phyloP scores from a whole-genome alignment of 2,888 invertebrate genomes.

The Drosophila pseudotalamancana region DNA sequence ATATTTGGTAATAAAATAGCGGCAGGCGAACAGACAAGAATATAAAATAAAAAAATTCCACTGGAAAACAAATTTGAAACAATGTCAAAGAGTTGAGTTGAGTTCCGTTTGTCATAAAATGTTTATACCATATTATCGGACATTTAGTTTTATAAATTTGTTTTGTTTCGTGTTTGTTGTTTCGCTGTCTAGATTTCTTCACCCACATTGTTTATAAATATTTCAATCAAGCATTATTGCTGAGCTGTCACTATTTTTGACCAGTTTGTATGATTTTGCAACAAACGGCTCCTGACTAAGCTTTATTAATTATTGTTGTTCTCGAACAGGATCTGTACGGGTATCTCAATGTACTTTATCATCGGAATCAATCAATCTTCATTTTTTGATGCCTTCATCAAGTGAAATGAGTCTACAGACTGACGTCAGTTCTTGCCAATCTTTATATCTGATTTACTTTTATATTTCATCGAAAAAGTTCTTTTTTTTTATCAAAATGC shows the following conservation, averaged over 20 bases:
- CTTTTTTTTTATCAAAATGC: constrained; percentile 15
- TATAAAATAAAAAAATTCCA: background rate
- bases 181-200: constrained; percentile 27
- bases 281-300: constrained; percentile 37
- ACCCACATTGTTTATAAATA: constrained; percentile 51
- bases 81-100: constrained; percentile 40
- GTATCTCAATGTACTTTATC: constrained; percentile 18
- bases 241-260: constrained; percentile 25
- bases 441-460: constrained; percentile 27
- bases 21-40: background rate
- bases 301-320: constrained; percentile 43
- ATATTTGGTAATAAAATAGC: constrained; percentile 16
- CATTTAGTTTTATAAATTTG: constrained; percentile 23
- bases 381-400: constrained; percentile 16
- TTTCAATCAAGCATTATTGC: constrained; percentile 20
- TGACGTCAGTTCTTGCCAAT: constrained; percentile 33
- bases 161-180: constrained; percentile 4
- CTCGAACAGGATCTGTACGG: constrained; percentile 30
- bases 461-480: too few species aligned
- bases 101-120: constrained; percentile 55
- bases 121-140: constrained; percentile 32
- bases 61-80: constrained; percentile 11
- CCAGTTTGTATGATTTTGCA: constrained; percentile 3
- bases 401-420: constrained; percentile 33
- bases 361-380: constrained; percentile 34